phyloP scores from a whole-genome alignment of 2,888 invertebrate species.

The Lasioglossum figueresi region DNA sequence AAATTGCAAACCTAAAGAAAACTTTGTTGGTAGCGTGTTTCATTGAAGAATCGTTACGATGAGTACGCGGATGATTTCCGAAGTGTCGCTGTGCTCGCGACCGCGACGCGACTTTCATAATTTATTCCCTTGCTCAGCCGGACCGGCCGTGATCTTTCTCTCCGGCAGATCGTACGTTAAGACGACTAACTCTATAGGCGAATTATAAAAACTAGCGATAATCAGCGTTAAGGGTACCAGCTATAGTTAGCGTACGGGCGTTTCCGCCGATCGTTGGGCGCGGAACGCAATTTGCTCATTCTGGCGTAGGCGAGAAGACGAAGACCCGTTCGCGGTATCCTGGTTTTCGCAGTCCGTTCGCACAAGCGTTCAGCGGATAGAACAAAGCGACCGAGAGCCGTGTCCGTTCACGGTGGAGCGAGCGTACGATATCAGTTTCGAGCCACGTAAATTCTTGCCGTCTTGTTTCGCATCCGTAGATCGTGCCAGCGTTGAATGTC shows the following conservation, averaged over 20 bases:
- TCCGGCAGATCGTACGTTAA: conserved; percentile 58
- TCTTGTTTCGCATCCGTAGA: conserved; percentile 29
- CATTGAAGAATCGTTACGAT: neutral
- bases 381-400: conserved; percentile 19
- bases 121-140: conserved; percentile 67
- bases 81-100: conserved; percentile 26
- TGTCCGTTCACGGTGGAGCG: conserved; percentile 43
- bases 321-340: conserved; percentile 43
- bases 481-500: conserved; percentile 10
- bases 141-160: conserved; percentile 59
- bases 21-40: neutral
- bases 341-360: conserved; percentile 31
- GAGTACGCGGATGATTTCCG: neutral
- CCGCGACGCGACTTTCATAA: conserved; percentile 50
- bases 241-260: conserved; percentile 73
- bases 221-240: conserved; percentile 72
- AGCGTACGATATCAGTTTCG: conserved; percentile 24
- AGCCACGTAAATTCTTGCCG: conserved; percentile 33
- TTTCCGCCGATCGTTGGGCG: conserved; percentile 46
- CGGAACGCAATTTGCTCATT: conserved; percentile 60
- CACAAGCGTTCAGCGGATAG: conserved; percentile 37
- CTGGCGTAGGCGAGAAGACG: conserved; percentile 45
- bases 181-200: conserved; percentile 66
- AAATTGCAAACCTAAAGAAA: neutral
- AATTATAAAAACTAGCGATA: conserved; percentile 72